Conservation (phyloP, 2,113 vertebrate genomes). For the Ranitomeya imitator region DNA sequence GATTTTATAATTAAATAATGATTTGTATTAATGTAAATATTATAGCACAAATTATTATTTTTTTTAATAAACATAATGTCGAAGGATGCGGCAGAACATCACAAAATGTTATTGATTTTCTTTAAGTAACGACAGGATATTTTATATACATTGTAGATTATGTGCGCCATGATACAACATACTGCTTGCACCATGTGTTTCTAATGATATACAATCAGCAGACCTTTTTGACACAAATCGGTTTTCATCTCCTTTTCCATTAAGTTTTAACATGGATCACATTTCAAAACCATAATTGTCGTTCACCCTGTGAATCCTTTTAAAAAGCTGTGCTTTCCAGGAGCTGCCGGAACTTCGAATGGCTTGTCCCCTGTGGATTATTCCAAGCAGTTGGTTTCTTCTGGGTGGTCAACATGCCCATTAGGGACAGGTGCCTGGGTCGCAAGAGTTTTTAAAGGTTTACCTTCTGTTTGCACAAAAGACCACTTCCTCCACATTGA, state of each 20-base stretch:
- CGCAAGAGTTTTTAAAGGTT: slow-evolving; percentile 53
- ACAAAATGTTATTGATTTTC: neutral
- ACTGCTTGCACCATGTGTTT: slow-evolving; percentile 2
- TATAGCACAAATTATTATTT: too few species aligned
- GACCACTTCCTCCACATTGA: slow-evolving; percentile 14
- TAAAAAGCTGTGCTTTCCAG: slow-evolving; percentile 43
- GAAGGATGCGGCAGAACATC: neutral
- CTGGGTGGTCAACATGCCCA: slow-evolving; percentile 55
- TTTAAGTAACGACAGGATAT: neutral
- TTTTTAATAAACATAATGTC: neutral
- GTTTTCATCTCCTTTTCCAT: slow-evolving; percentile 46
- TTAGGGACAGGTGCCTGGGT: slow-evolving; percentile 56
- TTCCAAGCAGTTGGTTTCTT: slow-evolving; percentile 53
- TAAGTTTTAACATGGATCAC: slow-evolving; percentile 53
- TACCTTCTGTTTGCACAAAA: slow-evolving; percentile 49
- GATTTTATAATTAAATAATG: too few species aligned
- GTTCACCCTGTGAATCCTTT: slow-evolving; percentile 52
- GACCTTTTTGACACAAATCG: slow-evolving; percentile 21
- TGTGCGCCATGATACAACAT: neutral
- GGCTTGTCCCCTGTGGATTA: slow-evolving; percentile 49
- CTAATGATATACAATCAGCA: slow-evolving; percentile 3
- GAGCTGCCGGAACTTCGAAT: slow-evolving; percentile 47
- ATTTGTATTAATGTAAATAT: too few species aligned
- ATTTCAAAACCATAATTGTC: slow-evolving; percentile 57
- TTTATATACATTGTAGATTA: neutral